phyloP scores from a whole-genome alignment of 2,888 invertebrate species.

The Barypeithes pellucidus region DNA sequence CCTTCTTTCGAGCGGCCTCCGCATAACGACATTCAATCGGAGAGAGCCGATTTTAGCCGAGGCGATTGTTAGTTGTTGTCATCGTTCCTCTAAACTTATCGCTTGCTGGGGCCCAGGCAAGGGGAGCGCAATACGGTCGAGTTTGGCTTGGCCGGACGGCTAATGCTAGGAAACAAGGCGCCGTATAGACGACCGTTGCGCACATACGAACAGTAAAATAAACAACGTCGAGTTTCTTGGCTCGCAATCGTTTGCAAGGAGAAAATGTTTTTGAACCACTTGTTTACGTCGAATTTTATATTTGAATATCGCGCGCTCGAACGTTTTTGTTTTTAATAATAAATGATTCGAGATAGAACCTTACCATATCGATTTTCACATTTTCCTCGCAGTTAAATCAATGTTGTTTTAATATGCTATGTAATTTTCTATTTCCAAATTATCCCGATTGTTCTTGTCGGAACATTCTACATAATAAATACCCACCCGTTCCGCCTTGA shows the following conservation, averaged over 20 bases:
- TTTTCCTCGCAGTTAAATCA: background rate
- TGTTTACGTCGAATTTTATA: slow-evolving; percentile 59
- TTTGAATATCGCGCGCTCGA: slow-evolving; percentile 34
- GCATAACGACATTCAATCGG: slow-evolving; percentile 57
- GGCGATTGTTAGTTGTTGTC: slow-evolving; percentile 33
- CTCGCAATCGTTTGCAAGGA: slow-evolving; percentile 56
- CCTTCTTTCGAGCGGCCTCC: slow-evolving; percentile 65
- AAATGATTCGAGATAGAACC: slow-evolving; percentile 23
- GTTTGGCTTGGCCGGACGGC: slow-evolving; percentile 52
- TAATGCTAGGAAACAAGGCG: slow-evolving; percentile 57
- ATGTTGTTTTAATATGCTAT: background rate
- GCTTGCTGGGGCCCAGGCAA: slow-evolving; percentile 67
- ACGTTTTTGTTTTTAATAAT: slow-evolving; percentile 41
- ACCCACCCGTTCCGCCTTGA: background rate
- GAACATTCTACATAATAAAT: slow-evolving; percentile 9
- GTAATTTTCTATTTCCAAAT: background rate
- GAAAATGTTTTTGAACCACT: slow-evolving; percentile 63
- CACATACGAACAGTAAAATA: slow-evolving; percentile 65
- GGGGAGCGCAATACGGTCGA: slow-evolving; percentile 61
- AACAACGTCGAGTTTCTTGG: slow-evolving; percentile 66
- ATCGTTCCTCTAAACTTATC: slow-evolving; percentile 63
- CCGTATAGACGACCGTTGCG: slow-evolving; percentile 62
- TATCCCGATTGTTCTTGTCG: background rate
- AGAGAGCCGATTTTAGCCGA: slow-evolving; percentile 41
- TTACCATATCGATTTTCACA: slow-evolving; percentile 33